These are phyloP conservation scores for Isichthys henryi DNA, from an alignment of 2,113 vertebrate species.

Conservation along the genomic window DNA sequence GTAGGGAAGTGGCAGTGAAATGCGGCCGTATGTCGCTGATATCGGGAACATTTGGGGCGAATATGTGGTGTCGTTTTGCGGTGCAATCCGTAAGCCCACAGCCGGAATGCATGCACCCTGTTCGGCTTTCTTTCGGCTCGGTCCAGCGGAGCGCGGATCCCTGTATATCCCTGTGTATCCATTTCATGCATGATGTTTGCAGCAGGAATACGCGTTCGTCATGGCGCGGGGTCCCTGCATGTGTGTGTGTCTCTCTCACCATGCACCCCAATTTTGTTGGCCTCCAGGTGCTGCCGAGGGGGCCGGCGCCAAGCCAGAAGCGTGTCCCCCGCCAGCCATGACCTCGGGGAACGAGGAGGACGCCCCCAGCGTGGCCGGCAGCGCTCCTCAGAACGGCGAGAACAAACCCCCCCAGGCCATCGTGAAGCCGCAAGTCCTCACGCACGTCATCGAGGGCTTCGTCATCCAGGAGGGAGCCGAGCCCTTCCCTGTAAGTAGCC, in stretches of 20 bases:
- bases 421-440: slow-evolving; percentile 94
- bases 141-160: neutral
- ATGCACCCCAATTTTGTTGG: slow-evolving; percentile 12
- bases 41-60: neutral
- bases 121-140: neutral
- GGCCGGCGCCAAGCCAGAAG: slow-evolving; percentile 56
- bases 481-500: slow-evolving; percentile 80
- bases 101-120: neutral
- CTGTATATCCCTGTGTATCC: neutral
- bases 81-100: neutral
- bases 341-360: slow-evolving; percentile 82
- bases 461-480: slow-evolving; percentile 97
- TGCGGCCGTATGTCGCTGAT: neutral
- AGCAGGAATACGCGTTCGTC: neutral
- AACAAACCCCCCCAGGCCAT: slow-evolving; percentile 93
- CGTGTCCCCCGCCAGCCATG: slow-evolving; percentile 69
- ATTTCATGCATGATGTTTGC: neutral
- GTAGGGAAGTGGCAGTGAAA: neutral
- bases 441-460: slow-evolving; percentile 95
- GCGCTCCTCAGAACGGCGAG: slow-evolving; percentile 81
- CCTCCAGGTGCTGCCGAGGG: slow-evolving; percentile 62
- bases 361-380: slow-evolving; percentile 71
- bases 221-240: neutral
- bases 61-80: neutral
- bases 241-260: neutral